Percentiles rank a stretch among this genome's conserved stretches.
Conservation (phyloP, 2,113 vertebrate genomes). For the Vulpes ferrilata region DNA sequence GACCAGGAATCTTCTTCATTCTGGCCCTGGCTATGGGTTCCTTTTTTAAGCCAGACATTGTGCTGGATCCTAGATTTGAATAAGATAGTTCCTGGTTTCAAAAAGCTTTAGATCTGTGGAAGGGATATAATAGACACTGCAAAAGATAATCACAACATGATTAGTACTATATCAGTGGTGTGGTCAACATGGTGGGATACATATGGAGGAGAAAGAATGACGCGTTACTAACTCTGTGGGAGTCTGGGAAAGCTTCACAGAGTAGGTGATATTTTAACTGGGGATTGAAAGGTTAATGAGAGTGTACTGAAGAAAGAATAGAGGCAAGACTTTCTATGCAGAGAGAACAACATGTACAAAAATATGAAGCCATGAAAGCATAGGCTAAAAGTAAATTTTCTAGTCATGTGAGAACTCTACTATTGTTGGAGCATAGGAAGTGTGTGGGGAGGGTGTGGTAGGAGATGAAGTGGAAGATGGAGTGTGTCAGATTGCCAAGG, state of each 20-base stretch:
- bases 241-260: background rate
- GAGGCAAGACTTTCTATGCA: background rate
- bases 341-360: background rate
- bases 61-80: background rate
- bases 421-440: background rate
- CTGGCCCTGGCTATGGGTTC: background rate
- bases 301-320: background rate
- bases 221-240: constrained; percentile 20
- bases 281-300: constrained; percentile 10
- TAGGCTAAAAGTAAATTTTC: background rate
- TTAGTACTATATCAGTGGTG: background rate
- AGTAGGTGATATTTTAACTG: constrained; percentile 31
- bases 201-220: background rate
- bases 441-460: background rate
- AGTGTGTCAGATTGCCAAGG: background rate
- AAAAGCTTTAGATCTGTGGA: background rate
- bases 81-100: background rate
- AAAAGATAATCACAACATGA: background rate
- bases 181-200: background rate
- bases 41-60: background rate
- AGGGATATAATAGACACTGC: background rate
- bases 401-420: background rate
- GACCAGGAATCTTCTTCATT: background rate
- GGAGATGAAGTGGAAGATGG: background rate
- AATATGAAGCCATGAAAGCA: background rate